Conservation (phyloP, 2,888 invertebrate species). For the Clivina fossor region DNA sequence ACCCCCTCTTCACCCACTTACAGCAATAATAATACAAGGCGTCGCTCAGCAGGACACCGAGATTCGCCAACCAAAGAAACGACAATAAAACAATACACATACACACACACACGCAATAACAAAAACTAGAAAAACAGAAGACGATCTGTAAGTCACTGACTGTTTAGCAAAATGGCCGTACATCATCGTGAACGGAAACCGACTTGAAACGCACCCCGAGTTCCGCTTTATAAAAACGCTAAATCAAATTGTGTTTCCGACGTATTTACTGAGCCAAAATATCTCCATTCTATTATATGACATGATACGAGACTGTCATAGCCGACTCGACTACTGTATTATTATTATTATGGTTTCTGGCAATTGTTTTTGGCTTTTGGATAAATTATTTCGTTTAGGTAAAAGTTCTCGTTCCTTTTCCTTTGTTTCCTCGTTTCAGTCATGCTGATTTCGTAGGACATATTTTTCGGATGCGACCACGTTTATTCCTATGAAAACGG, state of each 20-base stretch:
- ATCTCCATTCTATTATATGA: too few relatives aligned
- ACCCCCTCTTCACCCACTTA: too few relatives aligned
- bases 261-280: slow-evolving; percentile 31
- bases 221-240: slow-evolving; percentile 31
- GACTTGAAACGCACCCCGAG: slow-evolving; percentile 32
- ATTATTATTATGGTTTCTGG: slow-evolving; percentile 20
- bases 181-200: slow-evolving; percentile 42
- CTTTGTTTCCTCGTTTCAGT: slow-evolving; percentile 1
- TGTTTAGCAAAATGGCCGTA: slow-evolving; percentile 41
- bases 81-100: too few relatives aligned
- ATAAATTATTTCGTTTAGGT: too few relatives aligned
- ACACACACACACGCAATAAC: background rate
- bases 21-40: too few relatives aligned
- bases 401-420: slow-evolving; percentile 5
- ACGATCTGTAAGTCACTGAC: background rate
- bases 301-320: background rate
- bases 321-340: background rate
- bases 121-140: background rate
- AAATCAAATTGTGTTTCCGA: slow-evolving; percentile 31
- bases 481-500: slow-evolving; percentile 20
- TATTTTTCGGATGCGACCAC: slow-evolving; percentile 7
- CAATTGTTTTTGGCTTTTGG: slow-evolving; percentile 22
- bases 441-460: background rate
- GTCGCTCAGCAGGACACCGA: too few relatives aligned
- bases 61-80: too few relatives aligned